Evolutionary conservation across 2,113 vertebrate genomes (phyloP).

Genomic region (Carassius gibelio): DNA sequence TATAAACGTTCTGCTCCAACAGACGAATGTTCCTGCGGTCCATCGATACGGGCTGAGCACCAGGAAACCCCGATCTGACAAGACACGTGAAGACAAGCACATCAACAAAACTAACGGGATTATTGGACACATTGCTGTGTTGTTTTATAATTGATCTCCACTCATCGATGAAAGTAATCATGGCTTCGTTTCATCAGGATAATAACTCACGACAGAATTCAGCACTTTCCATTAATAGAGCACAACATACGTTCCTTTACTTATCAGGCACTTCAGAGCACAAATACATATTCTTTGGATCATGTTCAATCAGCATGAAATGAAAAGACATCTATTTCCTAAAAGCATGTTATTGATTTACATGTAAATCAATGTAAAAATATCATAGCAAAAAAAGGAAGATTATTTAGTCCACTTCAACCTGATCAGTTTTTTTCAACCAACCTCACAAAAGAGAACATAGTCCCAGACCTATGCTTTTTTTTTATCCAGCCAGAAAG

Average conservation of each 20-base stretch:
- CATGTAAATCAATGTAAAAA: no score
- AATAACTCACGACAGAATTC: background rate
- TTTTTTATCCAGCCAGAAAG: no score
- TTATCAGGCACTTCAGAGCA: background rate
- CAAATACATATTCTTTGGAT: background rate
- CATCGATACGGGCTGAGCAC: slow-evolving; percentile 98
- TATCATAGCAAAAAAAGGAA: no score
- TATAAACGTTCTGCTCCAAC: slow-evolving; percentile 92
- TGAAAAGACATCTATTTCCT: background rate
- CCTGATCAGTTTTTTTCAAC: no score
- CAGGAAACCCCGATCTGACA: slow-evolving; percentile 91
- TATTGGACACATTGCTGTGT: background rate
- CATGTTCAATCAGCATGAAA: no score
- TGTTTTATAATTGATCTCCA: background rate
- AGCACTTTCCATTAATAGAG: background rate
- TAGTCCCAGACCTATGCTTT: no score
- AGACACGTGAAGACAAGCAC: background rate
- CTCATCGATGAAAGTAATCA: background rate
- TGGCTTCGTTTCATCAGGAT: background rate
- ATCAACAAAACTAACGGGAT: background rate
- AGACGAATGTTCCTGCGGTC: slow-evolving; percentile 93
- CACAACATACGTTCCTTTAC: background rate
- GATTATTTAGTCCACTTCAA: no score
- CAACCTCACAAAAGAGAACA: no score
- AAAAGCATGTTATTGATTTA: background rate